phyloP scores from a whole-genome alignment of 2,113 vertebrate species.

The Acanthisitta chloris region DNA sequence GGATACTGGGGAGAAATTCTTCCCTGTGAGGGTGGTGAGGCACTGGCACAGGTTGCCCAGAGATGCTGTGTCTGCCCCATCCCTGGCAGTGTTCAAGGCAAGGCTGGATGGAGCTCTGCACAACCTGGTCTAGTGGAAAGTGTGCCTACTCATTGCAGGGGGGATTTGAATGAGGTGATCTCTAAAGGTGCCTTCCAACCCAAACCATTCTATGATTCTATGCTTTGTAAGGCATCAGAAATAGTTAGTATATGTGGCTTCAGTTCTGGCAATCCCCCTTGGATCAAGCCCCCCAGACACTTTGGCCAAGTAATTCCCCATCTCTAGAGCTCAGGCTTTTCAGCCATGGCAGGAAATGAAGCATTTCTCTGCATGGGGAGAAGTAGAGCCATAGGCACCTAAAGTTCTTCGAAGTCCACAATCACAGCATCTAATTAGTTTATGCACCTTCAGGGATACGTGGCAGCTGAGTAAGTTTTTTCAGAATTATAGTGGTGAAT shows the following conservation, averaged over 20 bases:
- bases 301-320: neutral
- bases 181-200: neutral
- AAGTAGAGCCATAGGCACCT: neutral
- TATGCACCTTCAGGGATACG: neutral
- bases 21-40: neutral
- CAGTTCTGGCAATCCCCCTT: neutral
- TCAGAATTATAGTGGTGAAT: neutral
- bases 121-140: rapidly evolving
- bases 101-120: neutral
- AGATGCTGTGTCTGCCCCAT: neutral
- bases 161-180: neutral
- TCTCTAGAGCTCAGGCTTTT: neutral
- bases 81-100: neutral
- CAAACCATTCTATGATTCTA: neutral
- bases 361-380: neutral
- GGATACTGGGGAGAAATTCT: neutral
- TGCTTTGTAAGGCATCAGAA: neutral
- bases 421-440: neutral
- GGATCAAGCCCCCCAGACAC: neutral
- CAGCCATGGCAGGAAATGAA: neutral
- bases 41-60: neutral
- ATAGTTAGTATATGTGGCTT: rapidly evolving
- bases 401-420: neutral
- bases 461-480: neutral
- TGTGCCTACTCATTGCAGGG: neutral